Percentiles rank a stretch among this genome's conserved stretches.
Conservation (phyloP, 2,888 invertebrate species). For the Anthophora plumipes region DNA sequence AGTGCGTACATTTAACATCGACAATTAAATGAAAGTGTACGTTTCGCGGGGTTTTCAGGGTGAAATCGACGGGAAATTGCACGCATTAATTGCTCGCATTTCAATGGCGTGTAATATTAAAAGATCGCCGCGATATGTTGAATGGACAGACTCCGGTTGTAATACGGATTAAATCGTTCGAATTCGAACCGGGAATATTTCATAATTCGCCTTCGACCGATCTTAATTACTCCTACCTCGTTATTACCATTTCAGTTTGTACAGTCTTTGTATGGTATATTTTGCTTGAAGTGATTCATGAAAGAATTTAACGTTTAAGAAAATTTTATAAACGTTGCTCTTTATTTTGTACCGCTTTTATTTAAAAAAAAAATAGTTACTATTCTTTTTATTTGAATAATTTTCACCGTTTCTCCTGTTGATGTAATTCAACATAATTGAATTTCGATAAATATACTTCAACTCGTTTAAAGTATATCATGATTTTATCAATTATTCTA, state of each 20-base stretch:
- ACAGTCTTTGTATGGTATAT: no score
- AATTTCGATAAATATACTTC: no score
- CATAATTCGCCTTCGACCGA: neutral
- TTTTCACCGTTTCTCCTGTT: no score
- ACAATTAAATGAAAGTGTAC: slow-evolving; percentile 11
- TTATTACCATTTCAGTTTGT: neutral
- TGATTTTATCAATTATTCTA: no score
- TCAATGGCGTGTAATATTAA: neutral
- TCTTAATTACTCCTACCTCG: neutral
- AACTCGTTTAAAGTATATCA: no score
- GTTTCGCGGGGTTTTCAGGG: neutral
- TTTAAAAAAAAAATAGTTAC: no score
- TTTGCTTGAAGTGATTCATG: no score
- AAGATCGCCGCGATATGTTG: neutral
- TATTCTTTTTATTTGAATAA: no score
- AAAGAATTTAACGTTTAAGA: no score
- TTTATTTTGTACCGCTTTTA: no score
- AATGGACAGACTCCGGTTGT: neutral
- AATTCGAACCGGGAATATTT: neutral
- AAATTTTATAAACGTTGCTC: no score
- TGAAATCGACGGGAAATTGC: slow-evolving; percentile 7
- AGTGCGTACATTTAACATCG: neutral
- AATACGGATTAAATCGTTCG: neutral
- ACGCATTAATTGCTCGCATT: slow-evolving; percentile 8
- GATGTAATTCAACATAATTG: no score